Evolutionary conservation across 2,797 vertebrate genomes (phyloP).

Genomic region (Merluccius polli): DNA sequence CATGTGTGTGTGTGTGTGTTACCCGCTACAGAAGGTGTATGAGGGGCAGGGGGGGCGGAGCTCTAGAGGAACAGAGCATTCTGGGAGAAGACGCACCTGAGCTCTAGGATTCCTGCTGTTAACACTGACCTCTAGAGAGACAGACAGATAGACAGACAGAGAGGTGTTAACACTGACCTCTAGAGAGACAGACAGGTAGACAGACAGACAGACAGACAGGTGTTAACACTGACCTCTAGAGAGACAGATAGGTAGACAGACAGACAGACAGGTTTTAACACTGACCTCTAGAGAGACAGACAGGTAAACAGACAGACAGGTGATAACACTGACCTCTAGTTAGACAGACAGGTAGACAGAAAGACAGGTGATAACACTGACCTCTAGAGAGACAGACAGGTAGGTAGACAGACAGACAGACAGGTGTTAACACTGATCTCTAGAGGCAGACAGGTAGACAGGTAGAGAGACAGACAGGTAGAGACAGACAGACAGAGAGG

Average conservation of each 20-base stretch:
- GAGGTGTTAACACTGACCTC: conserved; percentile 70
- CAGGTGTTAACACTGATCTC: no score
- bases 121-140: conserved; percentile 72
- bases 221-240: not conserved
- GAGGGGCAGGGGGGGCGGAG: conserved; percentile 37
- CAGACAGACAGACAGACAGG: conserved; percentile 1
- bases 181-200: conserved; percentile 29
- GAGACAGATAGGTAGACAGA: not conserved
- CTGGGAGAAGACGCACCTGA: conserved; percentile 55
- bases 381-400: no score
- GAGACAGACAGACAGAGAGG: conserved; percentile 6
- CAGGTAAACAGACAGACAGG: no score
- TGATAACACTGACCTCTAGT: no score
- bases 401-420: no score
- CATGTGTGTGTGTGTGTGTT: conserved; percentile 18
- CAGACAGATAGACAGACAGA: no score
- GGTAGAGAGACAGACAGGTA: not conserved
- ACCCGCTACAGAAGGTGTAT: conserved; percentile 66
- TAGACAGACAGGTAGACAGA: no score
- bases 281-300: no score
- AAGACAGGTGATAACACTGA: no score
- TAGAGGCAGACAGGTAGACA: not conserved
- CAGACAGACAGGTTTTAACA: no score
- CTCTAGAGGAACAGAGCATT: conserved; percentile 46
- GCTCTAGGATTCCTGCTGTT: conserved; percentile 73